Percentiles rank a stretch among this genome's conserved stretches.
Conservation (phyloP, 2,888 invertebrate genomes). For the Meiosimyza platycephala region DNA sequence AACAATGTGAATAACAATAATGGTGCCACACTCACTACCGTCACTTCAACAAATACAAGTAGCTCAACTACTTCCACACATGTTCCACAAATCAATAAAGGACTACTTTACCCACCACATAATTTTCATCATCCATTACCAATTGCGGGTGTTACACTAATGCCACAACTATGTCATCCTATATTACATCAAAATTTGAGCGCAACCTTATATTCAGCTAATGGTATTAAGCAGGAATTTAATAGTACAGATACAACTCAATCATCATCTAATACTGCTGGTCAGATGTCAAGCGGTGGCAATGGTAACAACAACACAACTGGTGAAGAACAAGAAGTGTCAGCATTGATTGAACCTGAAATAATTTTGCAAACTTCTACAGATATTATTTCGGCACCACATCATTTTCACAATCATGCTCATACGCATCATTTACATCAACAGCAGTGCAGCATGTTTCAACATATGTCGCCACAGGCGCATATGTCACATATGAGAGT, state of each 20-base stretch:
- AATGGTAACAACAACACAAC: conserved; percentile 41
- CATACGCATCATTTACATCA: conserved; percentile 54
- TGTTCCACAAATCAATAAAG: conserved; percentile 54
- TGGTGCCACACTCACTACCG: conserved; percentile 44
- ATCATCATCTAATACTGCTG: conserved; percentile 27
- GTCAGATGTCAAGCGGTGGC: conserved; percentile 35
- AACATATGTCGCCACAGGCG: conserved; percentile 62
- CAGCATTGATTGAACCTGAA: conserved; percentile 59
- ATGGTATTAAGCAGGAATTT: conserved; percentile 62
- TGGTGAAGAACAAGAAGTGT: conserved; percentile 56
- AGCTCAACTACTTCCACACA: conserved; percentile 50
- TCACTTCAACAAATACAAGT: conserved; percentile 45
- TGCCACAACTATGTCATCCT: conserved; percentile 63
- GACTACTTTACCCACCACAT: conserved; percentile 58
- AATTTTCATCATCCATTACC: conserved; percentile 62
- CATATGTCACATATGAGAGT: conserved; percentile 62
- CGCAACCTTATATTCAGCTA: conserved; percentile 58
- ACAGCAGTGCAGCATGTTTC: conserved; percentile 62
- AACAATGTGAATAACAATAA: conserved; percentile 41
- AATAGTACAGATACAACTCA: conserved; percentile 32
- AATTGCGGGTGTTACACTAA: conserved; percentile 59
- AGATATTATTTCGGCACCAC: conserved; percentile 58
- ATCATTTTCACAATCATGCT: conserved; percentile 56
- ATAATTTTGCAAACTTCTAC: conserved; percentile 61
- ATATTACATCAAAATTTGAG: conserved; percentile 62